A percentile compares a stretch with the other conserved stretches of the same genome.
Evolutionary conservation across 2,797 vertebrate genomes (phyloP).

Genomic region (Fringilla coelebs): DNA sequence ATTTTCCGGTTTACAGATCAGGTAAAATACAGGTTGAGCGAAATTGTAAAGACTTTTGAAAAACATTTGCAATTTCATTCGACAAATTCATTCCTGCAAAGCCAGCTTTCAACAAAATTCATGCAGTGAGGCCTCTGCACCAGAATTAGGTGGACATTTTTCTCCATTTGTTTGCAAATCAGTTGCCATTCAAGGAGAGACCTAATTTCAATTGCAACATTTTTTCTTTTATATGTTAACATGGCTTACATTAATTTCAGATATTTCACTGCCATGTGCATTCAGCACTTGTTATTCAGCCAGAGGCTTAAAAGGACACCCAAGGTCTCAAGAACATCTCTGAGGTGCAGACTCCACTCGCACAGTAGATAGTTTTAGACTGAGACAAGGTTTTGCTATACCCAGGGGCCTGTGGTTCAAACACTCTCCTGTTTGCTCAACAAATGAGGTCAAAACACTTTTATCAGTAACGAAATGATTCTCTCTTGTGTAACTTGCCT

Average conservation of each 20-base stretch:
- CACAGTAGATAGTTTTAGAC: neutral
- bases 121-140: neutral
- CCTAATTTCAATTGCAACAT: constrained; percentile 14
- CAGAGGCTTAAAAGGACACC: constrained; percentile 50
- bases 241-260: neutral
- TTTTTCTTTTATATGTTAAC: constrained; percentile 39
- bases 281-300: constrained; percentile 43
- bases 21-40: neutral
- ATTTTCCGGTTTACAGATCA: constrained; percentile 37
- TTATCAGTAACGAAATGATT: constrained; percentile 34
- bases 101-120: neutral
- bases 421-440: constrained; percentile 41
- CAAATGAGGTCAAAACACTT: constrained; percentile 61
- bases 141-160: constrained; percentile 5
- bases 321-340: constrained; percentile 29
- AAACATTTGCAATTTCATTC: constrained; percentile 34
- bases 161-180: constrained; percentile 56
- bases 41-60: constrained; percentile 13
- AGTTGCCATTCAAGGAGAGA: neutral
- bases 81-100: neutral
- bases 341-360: neutral
- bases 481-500: neutral
- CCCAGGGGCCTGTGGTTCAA: constrained; percentile 7
- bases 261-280: constrained; percentile 6
- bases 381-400: constrained; percentile 27